Evolutionary conservation across 2,888 invertebrate genomes (phyloP), one percentile per base, ranked within the genome.

Genomic region (Aplocera efformata): DNA sequence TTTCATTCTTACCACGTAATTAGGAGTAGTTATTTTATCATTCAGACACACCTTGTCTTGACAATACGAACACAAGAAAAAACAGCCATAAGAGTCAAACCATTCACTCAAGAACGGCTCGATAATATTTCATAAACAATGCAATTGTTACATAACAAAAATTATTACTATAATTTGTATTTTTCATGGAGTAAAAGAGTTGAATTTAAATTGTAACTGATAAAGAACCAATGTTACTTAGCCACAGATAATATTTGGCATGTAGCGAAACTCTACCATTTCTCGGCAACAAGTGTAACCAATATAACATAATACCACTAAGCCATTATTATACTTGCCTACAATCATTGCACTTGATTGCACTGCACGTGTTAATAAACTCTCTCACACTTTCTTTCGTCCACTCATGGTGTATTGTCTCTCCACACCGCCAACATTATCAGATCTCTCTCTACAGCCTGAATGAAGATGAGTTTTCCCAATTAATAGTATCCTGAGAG

Each of bases 341-440:
- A 17, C 13, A 5, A 17, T 17, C 13, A 17, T 33, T 46, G 49
- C 34, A 40, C 41, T 50, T 51, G 48, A 56, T 58, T 50, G 45
- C 51, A 24, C 31, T 26, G 37, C 32, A 43, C 32, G 41, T 37
- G 21, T 37, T 52, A 51, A 56, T 61, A 57, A n/a, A 54, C 60
- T 53, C 53, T 56, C 59, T 58, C 41, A 59, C 53, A 54, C 55
- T 56, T 54, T 50, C 56, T 53, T 58, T 56, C 46, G 48, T 30
- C 50, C 41, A 50, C 48, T 54, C 49, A 56, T 48, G 47, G 33
- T 34, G 44, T 33, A 53, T 60, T 63, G 62, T 63, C 54, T 52
- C 51, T 42, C 35, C 38, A 37, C 29, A 24, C n/a, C 39, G 55
- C 56, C 47, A 54, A 17, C 28, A 10, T 33, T 35, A 40, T 26